Evolutionary conservation across 2,797 vertebrate species (phyloP).

Genomic region (Pseudotriccus pelzelni): DNA sequence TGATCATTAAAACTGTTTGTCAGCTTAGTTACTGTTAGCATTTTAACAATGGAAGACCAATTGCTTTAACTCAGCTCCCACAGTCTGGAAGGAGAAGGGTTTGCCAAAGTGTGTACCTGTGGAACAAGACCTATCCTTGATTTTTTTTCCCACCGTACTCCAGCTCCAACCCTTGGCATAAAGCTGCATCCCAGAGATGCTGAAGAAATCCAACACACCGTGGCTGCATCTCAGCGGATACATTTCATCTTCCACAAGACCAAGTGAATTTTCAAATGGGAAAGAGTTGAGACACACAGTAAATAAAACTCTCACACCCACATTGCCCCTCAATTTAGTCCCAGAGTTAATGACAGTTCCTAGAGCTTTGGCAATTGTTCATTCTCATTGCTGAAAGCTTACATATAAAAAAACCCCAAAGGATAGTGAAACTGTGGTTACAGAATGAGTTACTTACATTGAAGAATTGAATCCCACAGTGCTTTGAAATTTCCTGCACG

Average conservation of each 20-base stretch:
- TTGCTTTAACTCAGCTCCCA: neutral
- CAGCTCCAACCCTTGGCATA: neutral
- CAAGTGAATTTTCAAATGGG: neutral
- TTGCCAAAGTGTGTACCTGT: neutral
- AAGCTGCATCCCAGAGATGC: neutral
- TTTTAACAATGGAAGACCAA: neutral
- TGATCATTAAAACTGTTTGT: constrained; percentile 19
- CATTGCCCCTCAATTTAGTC: neutral
- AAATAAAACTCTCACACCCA: constrained; percentile 9
- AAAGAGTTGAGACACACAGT: neutral
- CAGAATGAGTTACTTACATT: constrained; percentile 3
- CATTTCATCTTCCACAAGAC: neutral
- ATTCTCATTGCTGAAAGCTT: constrained; percentile 3
- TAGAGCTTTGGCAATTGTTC: neutral
- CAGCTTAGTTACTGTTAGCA: neutral
- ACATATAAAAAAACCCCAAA: neutral
- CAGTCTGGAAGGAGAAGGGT: neutral
- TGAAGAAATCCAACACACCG: rapidly evolving
- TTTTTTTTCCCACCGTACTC: neutral
- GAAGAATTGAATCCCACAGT: constrained; percentile 1
- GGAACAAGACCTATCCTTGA: neutral
- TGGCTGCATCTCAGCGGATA: neutral
- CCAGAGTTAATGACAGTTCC: neutral
- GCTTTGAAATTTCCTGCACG: constrained; percentile 17
- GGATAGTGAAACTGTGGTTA: constrained; percentile 25